Evolutionary conservation across 1,140 invertebrate genomes (phyloP), one percentile per base, ranked within the genome.

Genomic region (Tribolium madens): DNA sequence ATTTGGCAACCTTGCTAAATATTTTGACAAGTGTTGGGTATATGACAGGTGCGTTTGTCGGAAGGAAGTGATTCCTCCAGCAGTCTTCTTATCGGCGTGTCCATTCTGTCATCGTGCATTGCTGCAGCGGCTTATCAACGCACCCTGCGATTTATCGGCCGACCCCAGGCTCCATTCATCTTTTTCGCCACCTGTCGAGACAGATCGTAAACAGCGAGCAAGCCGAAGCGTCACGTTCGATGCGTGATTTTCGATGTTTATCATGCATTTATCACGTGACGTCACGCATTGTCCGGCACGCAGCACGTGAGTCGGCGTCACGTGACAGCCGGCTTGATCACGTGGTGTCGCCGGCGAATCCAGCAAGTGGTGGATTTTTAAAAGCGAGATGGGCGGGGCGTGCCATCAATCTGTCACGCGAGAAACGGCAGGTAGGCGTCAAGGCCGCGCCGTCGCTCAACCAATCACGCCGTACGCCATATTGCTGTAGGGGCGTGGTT

Each of bases 391-490:
- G 76, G 83, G 82, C 82, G 81, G 78, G 78, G 77, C 78, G 69
- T 73, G 73, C 77, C 78, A 81, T 80, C 81, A 82, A 81, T 82
- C 83, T 68, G 81, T 83, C 81, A 83, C 72, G 73, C 75, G 73
- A 64, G 68, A 68, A 77, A 76, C 80, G 78, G 81, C 81, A 82
- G 81, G 83, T 82, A 82, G 82, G 81, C 81, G 82, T 81, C 79
- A 76, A 78, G 78, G 79, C 76, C 79, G 79, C 73, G 47, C 68
- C 75, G 79, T 78, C 82, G 80, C 73, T 81, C 79, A 79, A 80
- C 83, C 82, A 84, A 84, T 84, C 81, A 80, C 77, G 79, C 74
- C 64, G 64, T 76, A 82, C 81, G 83, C 83, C 83, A 84, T 84
- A 84, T 84, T 84, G 83, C 81, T 79, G 77, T 68, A 70, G 52